Evolutionary conservation across 2,888 invertebrate genomes (phyloP).

Genomic region (Erebia epiphron): DNA sequence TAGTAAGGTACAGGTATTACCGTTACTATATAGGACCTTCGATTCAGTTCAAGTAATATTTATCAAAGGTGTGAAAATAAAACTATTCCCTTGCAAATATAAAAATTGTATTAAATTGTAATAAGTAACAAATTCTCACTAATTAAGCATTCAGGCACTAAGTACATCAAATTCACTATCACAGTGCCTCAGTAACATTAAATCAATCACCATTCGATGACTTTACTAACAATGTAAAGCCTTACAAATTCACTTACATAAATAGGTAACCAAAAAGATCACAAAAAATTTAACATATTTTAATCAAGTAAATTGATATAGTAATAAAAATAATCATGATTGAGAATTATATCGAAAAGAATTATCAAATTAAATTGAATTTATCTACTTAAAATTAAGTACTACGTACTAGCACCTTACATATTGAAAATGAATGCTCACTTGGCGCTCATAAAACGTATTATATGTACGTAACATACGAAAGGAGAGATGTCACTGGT

Average conservation of each 20-base stretch:
- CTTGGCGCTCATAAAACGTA: not conserved
- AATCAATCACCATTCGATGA: constrained; percentile 21
- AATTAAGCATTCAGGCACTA: constrained; percentile 55
- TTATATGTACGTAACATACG: not conserved
- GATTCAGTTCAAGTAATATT: no score
- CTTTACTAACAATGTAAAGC: constrained; percentile 34
- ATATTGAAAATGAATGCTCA: constrained; percentile 17
- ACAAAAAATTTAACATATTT: constrained; percentile 29
- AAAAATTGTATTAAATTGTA: constrained; percentile 64
- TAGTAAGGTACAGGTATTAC: no score
- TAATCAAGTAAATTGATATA: constrained; percentile 18
- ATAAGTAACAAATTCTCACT: constrained; percentile 56
- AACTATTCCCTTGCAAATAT: constrained; percentile 48
- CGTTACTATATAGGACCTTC: no score
- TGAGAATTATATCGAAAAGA: constrained; percentile 26
- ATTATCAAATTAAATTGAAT: constrained; percentile 25
- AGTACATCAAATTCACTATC: constrained; percentile 56
- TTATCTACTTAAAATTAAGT: constrained; percentile 57
- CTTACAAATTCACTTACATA: constrained; percentile 22
- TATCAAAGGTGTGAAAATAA: constrained; percentile 35
- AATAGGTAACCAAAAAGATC: constrained; percentile 35
- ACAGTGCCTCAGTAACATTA: constrained; percentile 46
- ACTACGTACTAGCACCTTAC: constrained; percentile 58
- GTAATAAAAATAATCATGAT: constrained; percentile 27
- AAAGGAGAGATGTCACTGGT: not conserved